A percentile compares a stretch with the other conserved stretches of the same genome.
Evolutionary conservation across 2,797 vertebrate species (phyloP).

Genomic region (Sebastiscus albofasciatus): DNA sequence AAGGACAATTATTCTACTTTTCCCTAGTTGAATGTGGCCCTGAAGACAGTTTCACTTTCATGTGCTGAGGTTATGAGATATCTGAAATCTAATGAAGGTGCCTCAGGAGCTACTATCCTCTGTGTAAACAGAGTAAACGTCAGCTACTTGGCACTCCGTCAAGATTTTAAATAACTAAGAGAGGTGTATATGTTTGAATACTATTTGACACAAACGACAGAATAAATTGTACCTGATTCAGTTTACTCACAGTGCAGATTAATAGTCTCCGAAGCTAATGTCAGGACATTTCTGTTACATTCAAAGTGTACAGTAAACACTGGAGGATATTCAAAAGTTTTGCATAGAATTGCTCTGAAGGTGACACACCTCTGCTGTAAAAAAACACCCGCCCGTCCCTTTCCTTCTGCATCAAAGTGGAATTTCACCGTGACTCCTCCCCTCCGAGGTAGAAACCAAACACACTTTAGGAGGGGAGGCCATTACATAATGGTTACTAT

Average conservation of each 20-base stretch:
- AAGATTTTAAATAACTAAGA: neutral
- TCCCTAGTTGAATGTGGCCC: neutral
- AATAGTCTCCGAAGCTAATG: no score
- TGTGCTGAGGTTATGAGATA: neutral
- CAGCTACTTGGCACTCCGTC: neutral
- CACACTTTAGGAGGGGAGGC: slow-evolving; percentile 12
- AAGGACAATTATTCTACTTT: neutral
- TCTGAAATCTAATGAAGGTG: neutral
- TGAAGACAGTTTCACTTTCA: neutral
- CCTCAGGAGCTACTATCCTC: neutral
- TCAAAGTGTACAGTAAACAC: neutral
- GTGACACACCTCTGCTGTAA: slow-evolving; percentile 19
- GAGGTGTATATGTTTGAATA: neutral
- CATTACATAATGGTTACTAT: slow-evolving; percentile 63
- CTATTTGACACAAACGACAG: neutral
- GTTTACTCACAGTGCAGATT: no score
- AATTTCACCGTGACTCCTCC: slow-evolving; percentile 64
- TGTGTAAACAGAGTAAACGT: neutral
- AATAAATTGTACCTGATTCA: neutral
- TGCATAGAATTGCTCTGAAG: neutral
- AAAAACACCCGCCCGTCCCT: neutral
- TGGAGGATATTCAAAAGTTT: neutral
- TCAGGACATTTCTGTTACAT: neutral
- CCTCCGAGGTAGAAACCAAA: slow-evolving; percentile 50
- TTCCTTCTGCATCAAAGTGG: slow-evolving; percentile 42